phyloP scores from a whole-genome alignment of 2,888 invertebrate species.

The Leucania comma region DNA sequence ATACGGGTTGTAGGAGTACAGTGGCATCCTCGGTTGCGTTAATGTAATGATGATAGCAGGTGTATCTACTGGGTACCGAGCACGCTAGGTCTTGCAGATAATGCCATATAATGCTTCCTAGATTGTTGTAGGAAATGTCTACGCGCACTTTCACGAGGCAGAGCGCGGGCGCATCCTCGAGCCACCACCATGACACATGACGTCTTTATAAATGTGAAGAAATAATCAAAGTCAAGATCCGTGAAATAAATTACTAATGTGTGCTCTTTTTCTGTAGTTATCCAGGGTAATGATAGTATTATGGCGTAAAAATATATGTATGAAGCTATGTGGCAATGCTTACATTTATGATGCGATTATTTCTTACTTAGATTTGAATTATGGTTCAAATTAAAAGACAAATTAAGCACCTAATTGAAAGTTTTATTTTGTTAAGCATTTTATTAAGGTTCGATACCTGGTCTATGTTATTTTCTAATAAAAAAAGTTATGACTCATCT shows the following conservation, averaged over 20 bases:
- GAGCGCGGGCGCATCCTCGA: constrained; percentile 63
- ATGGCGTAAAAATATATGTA: constrained; percentile 15
- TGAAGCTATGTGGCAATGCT: constrained; percentile 18
- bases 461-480: neutral
- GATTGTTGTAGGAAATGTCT: constrained; percentile 75
- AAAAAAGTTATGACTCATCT: neutral
- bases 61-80: constrained; percentile 52
- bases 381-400: neutral
- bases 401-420: neutral
- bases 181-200: constrained; percentile 46
- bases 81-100: constrained; percentile 74
- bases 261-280: constrained; percentile 26
- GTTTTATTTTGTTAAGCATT: neutral
- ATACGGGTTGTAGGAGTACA: constrained; percentile 62
- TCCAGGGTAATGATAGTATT: constrained; percentile 8
- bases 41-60: constrained; percentile 75
- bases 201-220: constrained; percentile 45
- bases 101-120: constrained; percentile 75
- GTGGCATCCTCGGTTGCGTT: constrained; percentile 74
- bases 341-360: constrained; percentile 5
- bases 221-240: constrained; percentile 38
- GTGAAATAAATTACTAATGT: constrained; percentile 40
- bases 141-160: constrained; percentile 75
- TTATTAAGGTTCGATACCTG: neutral
- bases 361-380: neutral